A percentile compares a stretch with the other conserved stretches of the same genome.
Conservation (phyloP, 2,888 invertebrate genomes). For the Lasioglossum pauxillum region DNA sequence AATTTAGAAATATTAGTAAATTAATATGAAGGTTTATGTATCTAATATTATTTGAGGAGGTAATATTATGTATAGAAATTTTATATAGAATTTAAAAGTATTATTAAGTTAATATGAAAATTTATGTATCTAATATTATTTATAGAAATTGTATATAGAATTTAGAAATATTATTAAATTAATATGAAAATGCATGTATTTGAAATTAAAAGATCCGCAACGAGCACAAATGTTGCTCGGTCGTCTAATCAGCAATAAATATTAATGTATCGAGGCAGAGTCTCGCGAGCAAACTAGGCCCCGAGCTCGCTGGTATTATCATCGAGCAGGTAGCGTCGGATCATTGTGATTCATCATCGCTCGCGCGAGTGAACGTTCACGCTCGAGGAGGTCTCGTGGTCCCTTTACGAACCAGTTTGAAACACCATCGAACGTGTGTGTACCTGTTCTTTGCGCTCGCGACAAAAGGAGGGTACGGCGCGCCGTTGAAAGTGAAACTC, state of each 20-base stretch:
- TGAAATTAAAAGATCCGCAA: background rate
- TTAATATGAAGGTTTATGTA: too few species aligned
- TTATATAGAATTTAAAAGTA: too few species aligned
- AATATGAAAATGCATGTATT: too few species aligned
- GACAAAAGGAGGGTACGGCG: conserved; percentile 5
- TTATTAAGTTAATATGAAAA: too few species aligned
- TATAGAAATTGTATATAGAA: too few species aligned
- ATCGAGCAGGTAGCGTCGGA: background rate
- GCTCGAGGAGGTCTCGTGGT: conserved; percentile 1
- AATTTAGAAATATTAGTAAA: too few species aligned
- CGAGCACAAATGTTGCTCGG: background rate
- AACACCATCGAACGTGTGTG: background rate
- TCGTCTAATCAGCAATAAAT: background rate
- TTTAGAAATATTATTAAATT: too few species aligned
- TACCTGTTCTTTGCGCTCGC: background rate
- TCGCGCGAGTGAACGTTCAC: conserved; percentile 8
- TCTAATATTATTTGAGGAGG: too few species aligned
- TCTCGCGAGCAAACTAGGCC: background rate
- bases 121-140: too few species aligned
- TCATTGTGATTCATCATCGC: conserved; percentile 7
- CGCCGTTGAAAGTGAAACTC: conserved; percentile 59
- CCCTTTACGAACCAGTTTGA: conserved; percentile 7
- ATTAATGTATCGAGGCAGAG: background rate
- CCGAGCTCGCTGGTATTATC: background rate
- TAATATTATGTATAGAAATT: too few species aligned